phyloP scores from a whole-genome alignment of 2,888 invertebrate species.

The Macrosoma leucophasiata region DNA sequence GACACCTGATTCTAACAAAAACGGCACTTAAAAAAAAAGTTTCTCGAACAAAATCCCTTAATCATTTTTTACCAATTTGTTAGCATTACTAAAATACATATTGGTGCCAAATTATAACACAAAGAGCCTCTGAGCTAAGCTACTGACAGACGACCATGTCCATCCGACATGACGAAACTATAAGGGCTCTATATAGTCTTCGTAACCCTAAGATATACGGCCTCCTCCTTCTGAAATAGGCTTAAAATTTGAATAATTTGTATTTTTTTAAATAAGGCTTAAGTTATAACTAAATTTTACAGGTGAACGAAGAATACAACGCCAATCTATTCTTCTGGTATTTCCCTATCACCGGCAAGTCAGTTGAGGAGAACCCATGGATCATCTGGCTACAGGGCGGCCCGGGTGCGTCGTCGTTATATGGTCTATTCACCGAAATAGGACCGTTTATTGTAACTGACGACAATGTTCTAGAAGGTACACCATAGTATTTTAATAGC shows the following conservation, averaged over 20 bases:
- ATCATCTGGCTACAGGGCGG: conserved; percentile 78
- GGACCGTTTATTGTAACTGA: conserved; percentile 76
- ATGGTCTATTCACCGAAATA: conserved; percentile 77
- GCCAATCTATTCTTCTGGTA: conserved; percentile 93
- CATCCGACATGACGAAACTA: too few species aligned
- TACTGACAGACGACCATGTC: too few species aligned
- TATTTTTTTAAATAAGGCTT: background rate
- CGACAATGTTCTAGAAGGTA: conserved; percentile 53
- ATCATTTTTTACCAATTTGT: too few species aligned
- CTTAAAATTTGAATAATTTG: background rate
- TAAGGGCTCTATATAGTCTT: too few species aligned
- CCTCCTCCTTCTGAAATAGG: background rate
- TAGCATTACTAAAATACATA: too few species aligned
- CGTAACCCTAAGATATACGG: too few species aligned
- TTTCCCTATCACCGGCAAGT: conserved; percentile 79
- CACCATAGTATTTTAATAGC: too few species aligned
- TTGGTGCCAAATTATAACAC: too few species aligned
- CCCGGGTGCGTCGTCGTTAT: conserved; percentile 75
- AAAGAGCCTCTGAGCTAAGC: too few species aligned
- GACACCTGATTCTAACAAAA: too few species aligned
- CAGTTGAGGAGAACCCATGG: conserved; percentile 70
- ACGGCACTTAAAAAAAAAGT: too few species aligned
- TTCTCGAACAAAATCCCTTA: too few species aligned
- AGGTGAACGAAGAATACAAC: conserved; percentile 84
- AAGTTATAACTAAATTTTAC: conserved; percentile 14